phyloP scores from a whole-genome alignment of 2,113 vertebrate genomes.

The Pontoporia blainvillei region DNA sequence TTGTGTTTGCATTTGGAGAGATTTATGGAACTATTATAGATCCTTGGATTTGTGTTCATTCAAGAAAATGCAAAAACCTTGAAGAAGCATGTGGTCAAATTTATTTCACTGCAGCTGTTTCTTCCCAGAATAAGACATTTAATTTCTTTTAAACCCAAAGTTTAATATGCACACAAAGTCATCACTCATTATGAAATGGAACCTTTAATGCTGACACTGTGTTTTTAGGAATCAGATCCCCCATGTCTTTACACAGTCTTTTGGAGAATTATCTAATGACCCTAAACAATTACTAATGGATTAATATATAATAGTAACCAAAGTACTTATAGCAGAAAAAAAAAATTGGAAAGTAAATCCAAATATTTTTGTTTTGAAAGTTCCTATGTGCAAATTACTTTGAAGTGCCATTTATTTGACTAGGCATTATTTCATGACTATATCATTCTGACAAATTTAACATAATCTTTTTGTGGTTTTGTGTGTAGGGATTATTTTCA shows the following conservation, averaged over 20 bases:
- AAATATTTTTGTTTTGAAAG: slow-evolving; percentile 37
- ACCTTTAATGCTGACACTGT: not conserved
- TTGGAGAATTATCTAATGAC: not conserved
- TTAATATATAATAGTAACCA: not conserved
- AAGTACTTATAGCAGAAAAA: not conserved
- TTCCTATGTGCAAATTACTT: slow-evolving; percentile 31
- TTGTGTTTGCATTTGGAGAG: slow-evolving; percentile 59
- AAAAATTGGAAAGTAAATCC: slow-evolving; percentile 18
- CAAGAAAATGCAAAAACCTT: slow-evolving; percentile 54
- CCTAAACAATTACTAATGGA: not conserved
- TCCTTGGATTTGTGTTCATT: slow-evolving; percentile 59
- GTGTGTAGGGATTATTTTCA: slow-evolving; percentile 6
- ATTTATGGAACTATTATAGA: slow-evolving; percentile 55
- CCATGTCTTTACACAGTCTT: not conserved
- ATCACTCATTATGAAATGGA: slow-evolving; percentile 22
- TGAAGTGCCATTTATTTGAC: slow-evolving; percentile 35
- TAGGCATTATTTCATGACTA: slow-evolving; percentile 38
- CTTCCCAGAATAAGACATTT: slow-evolving; percentile 45
- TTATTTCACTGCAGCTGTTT: slow-evolving; percentile 52
- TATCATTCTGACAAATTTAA: slow-evolving; percentile 43
- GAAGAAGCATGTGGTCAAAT: slow-evolving; percentile 32
- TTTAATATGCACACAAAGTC: slow-evolving; percentile 40
- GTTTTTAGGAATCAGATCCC: slow-evolving; percentile 19
- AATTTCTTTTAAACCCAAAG: slow-evolving; percentile 32
- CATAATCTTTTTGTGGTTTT: slow-evolving; percentile 57